Evolutionary conservation across 2,888 invertebrate genomes (phyloP).

Genomic region (Megaustenia siamemsis): DNA sequence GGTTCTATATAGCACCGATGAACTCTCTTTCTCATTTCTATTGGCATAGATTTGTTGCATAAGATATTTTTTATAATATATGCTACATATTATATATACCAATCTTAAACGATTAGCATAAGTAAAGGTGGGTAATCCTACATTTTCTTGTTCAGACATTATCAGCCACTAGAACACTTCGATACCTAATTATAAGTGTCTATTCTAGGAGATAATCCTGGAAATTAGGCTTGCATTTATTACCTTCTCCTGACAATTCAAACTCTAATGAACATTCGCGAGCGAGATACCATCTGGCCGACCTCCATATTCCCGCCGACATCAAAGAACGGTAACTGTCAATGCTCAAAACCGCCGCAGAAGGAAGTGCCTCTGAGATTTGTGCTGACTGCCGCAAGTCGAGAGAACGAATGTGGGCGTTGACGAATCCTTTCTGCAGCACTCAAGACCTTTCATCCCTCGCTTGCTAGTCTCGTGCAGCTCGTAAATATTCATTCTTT

Average conservation of each 20-base stretch:
- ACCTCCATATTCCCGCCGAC: background rate
- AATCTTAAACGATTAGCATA: too few relatives aligned
- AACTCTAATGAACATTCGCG: background rate
- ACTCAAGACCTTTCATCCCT: conserved; percentile 29
- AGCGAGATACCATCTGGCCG: conserved; percentile 28
- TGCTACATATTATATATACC: too few relatives aligned
- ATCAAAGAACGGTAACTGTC: conserved; percentile 46
- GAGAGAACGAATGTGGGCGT: conserved; percentile 30
- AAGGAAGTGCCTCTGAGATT: background rate
- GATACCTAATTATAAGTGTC: conserved; percentile 31
- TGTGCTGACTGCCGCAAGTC: conserved; percentile 17
- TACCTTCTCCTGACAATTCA: background rate
- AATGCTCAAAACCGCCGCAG: background rate
- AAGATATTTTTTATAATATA: too few relatives aligned
- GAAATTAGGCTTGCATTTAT: conserved; percentile 41
- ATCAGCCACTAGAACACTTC: background rate
- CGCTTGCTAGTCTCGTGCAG: conserved; percentile 1
- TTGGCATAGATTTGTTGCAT: too few relatives aligned
- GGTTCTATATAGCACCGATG: too few relatives aligned
- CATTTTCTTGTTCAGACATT: too few relatives aligned
- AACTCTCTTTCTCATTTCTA: too few relatives aligned
- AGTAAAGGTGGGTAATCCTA: too few relatives aligned
- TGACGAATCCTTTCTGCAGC: conserved; percentile 40
- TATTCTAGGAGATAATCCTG: background rate
- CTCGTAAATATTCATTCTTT: conserved; percentile 34